Percentiles rank a stretch among this genome's conserved stretches.
These are phyloP conservation scores for Micromys minutus DNA, from an alignment of 2,113 vertebrate genomes.

Conservation along the genomic window DNA sequence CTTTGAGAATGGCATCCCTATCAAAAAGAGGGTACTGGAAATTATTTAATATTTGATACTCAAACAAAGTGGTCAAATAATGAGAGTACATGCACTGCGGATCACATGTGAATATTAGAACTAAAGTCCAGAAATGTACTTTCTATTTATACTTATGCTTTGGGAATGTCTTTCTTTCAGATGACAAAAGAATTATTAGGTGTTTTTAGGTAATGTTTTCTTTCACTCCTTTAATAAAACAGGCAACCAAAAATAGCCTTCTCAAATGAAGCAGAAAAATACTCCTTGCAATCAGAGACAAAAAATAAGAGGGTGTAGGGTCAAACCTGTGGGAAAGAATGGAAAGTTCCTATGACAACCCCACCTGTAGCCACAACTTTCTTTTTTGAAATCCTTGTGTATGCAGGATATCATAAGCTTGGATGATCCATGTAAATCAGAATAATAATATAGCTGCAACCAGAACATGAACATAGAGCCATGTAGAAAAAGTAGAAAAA, in stretches of 20 bases:
- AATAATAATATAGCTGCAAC: neutral
- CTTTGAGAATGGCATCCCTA: neutral
- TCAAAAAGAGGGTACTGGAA: neutral
- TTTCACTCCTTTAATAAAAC: neutral
- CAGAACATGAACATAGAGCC: neutral
- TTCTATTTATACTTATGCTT: neutral
- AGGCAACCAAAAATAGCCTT: neutral
- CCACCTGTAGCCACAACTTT: neutral
- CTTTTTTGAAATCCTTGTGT: fast-evolving
- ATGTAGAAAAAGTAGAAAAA: neutral
- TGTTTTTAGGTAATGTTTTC: neutral
- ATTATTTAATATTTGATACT: neutral
- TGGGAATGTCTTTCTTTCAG: neutral
- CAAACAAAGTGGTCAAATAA: neutral
- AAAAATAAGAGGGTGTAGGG: neutral
- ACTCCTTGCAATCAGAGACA: fast-evolving
- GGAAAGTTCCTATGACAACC: neutral
- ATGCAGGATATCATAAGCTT: neutral
- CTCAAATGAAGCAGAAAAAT: neutral
- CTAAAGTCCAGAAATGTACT: neutral
- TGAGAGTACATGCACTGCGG: neutral
- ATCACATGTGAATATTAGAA: neutral
- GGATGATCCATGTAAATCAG: neutral
- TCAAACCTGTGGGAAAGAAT: neutral
- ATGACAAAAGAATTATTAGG: neutral